These are phyloP conservation scores for Pelosia muscerda DNA, from an alignment of 2,888 invertebrate genomes.

Conservation along the genomic window DNA sequence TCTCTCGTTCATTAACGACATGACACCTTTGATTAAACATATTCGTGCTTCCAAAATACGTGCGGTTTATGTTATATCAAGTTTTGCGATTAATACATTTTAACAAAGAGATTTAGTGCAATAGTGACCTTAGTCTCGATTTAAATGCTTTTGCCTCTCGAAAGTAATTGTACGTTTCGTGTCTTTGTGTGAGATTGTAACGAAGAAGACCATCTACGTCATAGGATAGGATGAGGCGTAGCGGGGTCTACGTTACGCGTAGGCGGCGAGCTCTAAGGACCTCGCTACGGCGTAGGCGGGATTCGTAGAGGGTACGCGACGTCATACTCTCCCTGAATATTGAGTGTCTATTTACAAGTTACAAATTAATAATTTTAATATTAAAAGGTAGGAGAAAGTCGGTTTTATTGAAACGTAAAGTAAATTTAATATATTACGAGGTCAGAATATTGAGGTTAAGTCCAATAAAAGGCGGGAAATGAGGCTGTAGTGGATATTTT, in stretches of 20 bases:
- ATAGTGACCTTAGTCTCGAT: conserved; percentile 30
- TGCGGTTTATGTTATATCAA: conserved; percentile 52
- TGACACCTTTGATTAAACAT: conserved; percentile 67
- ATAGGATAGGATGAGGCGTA: conserved; percentile 29
- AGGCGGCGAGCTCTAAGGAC: conserved; percentile 41
- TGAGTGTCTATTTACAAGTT: conserved; percentile 28
- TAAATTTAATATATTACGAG: conserved; percentile 50
- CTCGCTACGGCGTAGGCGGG: conserved; percentile 56
- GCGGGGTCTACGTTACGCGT: conserved; percentile 50
- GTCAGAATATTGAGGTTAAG: conserved; percentile 37
- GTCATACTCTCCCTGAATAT: conserved; percentile 46
- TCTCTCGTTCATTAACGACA: conserved; percentile 73
- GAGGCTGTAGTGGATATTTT: conserved; percentile 3
- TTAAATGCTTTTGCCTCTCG: conserved; percentile 20
- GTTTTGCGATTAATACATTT: conserved; percentile 49
- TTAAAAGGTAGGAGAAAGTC: conserved; percentile 21
- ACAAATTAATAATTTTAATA: conserved; percentile 32
- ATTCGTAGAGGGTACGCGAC: conserved; percentile 46
- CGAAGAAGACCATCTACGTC: conserved; percentile 38
- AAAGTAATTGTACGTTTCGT: conserved; percentile 23
- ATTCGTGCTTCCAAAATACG: conserved; percentile 59
- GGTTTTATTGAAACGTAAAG: conserved; percentile 40
- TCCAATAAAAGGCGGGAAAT: conserved; percentile 22
- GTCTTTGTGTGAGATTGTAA: conserved; percentile 25
- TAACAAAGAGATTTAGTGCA: conserved; percentile 48